Evolutionary conservation across 23 tunicate species (phyloP).

Genomic region (Pegea sp.): DNA sequence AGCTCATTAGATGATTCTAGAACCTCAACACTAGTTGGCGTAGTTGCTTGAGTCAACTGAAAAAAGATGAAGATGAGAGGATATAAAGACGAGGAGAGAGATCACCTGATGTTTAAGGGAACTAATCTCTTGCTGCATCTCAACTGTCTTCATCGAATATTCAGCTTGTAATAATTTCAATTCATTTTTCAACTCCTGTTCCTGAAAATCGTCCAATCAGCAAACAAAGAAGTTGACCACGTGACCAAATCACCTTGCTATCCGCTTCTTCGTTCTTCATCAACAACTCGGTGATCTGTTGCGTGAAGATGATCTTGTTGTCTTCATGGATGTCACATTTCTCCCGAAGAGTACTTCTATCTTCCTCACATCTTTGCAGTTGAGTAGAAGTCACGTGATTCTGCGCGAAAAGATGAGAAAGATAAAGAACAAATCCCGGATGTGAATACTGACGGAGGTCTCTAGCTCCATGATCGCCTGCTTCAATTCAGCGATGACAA

Average conservation of each 20-base stretch:
- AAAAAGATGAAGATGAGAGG: not conserved
- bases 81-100: not conserved
- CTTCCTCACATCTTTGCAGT: constrained; percentile 64
- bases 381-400: constrained; percentile 48
- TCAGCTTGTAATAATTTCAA: constrained; percentile 54
- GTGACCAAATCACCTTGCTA: constrained; percentile 39
- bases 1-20: constrained; percentile 37
- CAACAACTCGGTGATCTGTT: constrained; percentile 29
- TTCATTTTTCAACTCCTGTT: constrained; percentile 44
- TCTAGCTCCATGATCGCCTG: constrained; percentile 53
- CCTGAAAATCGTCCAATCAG: constrained; percentile 17
- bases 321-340: constrained; percentile 5
- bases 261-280: constrained; percentile 27
- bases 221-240: not conserved
- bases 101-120: constrained; percentile 26
- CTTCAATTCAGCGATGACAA: constrained; percentile 14
- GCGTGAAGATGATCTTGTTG: constrained; percentile 21
- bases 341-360: constrained; percentile 20
- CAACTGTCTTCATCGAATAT: constrained; percentile 51
- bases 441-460: constrained; percentile 19
- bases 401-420: too few relatives aligned
- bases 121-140: constrained; percentile 36
- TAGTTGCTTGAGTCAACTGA: too few relatives aligned
- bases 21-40: too few relatives aligned
- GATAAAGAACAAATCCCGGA: not conserved